Evolutionary conservation across 1,140 invertebrate species (phyloP).

Genomic region (Apis laboriosa): DNA sequence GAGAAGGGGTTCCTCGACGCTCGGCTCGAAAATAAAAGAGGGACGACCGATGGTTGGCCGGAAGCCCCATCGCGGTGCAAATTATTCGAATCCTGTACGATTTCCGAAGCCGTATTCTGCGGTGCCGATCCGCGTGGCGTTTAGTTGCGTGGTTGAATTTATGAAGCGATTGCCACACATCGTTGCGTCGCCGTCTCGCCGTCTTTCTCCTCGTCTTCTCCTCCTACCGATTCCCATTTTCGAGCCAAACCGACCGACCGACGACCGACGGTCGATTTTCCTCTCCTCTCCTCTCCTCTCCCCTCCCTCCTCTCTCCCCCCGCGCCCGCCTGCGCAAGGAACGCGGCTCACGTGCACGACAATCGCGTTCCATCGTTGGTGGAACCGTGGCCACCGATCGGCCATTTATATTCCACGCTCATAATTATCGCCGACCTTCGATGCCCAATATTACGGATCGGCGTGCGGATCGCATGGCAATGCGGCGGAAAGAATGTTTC

Average conservation of each 20-base stretch:
- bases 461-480: conserved; percentile 55
- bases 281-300: too few species aligned
- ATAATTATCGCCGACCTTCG: conserved; percentile 62
- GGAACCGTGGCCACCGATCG: conserved; percentile 46
- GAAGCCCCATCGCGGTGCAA: conserved; percentile 74
- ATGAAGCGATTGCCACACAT: conserved; percentile 70
- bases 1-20: not conserved
- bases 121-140: conserved; percentile 59
- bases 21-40: not conserved
- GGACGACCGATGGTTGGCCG: conserved; percentile 34
- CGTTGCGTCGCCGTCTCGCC: conserved; percentile 25
- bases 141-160: conserved; percentile 63
- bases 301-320: too few species aligned
- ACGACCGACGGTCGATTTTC: not conserved
- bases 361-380: conserved; percentile 53
- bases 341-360: conserved; percentile 48
- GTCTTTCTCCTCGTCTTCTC: not conserved
- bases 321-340: not conserved
- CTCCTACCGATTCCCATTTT: conserved; percentile 24
- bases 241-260: not conserved
- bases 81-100: conserved; percentile 81
- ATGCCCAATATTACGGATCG: conserved; percentile 57
- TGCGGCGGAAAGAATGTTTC: conserved; percentile 31
- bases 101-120: conserved; percentile 78
- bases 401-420: conserved; percentile 64